Base-by-base conservation (phyloP, 2,113 vertebrate genomes). In the Rousettus leschenaultii region DNA sequence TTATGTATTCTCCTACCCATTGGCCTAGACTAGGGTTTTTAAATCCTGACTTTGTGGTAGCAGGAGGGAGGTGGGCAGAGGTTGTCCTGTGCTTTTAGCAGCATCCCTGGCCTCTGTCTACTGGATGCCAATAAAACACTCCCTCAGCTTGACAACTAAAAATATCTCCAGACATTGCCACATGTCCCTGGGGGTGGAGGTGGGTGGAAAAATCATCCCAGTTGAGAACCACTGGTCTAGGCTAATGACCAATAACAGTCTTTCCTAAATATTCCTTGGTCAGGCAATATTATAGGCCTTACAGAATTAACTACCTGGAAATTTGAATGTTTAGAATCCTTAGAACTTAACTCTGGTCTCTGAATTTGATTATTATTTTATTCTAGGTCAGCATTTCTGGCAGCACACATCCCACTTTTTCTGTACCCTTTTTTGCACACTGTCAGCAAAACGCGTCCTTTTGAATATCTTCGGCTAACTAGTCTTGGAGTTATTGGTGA, bases 401-500 rank as follows among this genome's bases (percentile, higher is more conserved):
- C 99, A 86, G 99, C 99, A 91, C 99, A 99, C 78, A 99, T 99
- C 95, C 99, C 99, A 85, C 99, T 99, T 26, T 99, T 99, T 98
- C 98, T 99, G 61, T 99, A 99, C 91, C 99, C 99, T 1, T 99
- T 99, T 97, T 98, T 99, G 97, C 99, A 99, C 99, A 99, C 99
- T 6, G 99, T 99, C 90, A 99, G 99, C 98, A 99, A 99, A 99
- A 99, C 99, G 0, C 99, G 99, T 21, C 99, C 99, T 0, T 99
- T 99, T 75, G 99, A 99, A 92, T 99, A 99, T 98, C 99, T 99
- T 97, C 99, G 99, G 21, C 99, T 99, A 71, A 99, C 99, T 2
- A 99, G 99, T 98, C 99, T 99, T 0, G 99, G 99, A 82, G 99
- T 99, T 94, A 99, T 99, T 91, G 99, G 99, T 99, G 98, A 98